Conservation (phyloP, 1,140 invertebrate species). For the Ostrea edulis region DNA sequence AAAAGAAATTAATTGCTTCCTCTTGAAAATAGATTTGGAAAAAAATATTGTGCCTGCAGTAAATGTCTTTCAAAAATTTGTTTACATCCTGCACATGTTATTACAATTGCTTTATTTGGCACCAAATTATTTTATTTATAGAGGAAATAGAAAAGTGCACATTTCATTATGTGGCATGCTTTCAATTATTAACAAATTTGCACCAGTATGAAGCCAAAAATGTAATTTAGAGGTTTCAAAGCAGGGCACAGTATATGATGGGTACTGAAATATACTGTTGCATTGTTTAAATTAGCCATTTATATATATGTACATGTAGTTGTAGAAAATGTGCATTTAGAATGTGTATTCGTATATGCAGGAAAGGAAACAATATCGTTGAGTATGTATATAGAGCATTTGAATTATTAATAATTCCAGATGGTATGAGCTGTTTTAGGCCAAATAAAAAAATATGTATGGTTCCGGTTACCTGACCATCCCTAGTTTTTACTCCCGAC, state of each 20-base stretch:
- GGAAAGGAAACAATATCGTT: no score
- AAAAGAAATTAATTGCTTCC: not conserved
- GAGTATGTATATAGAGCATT: no score
- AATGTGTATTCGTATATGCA: no score
- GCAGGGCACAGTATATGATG: not conserved
- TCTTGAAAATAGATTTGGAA: not conserved
- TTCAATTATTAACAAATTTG: not conserved
- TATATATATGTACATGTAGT: no score
- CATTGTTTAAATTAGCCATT: no score
- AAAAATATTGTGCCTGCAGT: slow-evolving; percentile 38
- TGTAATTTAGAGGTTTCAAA: not conserved
- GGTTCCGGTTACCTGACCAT: no score
- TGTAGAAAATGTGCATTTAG: no score
- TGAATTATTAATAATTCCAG: no score
- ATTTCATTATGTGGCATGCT: not conserved
- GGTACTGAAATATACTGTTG: no score
- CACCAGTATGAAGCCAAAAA: not conserved
- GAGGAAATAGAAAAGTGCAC: not conserved
- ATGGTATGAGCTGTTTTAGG: no score
- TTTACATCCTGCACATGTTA: not conserved
- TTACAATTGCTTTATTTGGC: not conserved
- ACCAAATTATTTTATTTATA: not conserved
- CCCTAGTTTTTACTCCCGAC: no score
- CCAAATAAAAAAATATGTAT: no score
- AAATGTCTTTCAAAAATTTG: not conserved